Evolutionary conservation across 2,888 invertebrate genomes (phyloP).

Genomic region (Oxyscelio sp.): DNA sequence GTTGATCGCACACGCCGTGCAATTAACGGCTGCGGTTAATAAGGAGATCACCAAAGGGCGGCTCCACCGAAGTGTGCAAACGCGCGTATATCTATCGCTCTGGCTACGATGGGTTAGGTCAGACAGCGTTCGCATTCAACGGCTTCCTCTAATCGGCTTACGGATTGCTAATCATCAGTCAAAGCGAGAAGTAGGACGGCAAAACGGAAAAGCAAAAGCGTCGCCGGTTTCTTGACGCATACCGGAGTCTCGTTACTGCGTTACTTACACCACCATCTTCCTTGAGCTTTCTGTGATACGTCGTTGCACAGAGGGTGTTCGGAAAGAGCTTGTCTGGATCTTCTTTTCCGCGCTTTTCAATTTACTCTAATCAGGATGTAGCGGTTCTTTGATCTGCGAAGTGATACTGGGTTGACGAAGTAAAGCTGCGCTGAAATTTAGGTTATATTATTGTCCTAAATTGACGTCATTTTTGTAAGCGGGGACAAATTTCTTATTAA

Average conservation of each 20-base stretch:
- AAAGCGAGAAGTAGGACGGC: slow-evolving; percentile 75
- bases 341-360: slow-evolving; percentile 59
- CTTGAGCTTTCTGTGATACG: slow-evolving; percentile 27
- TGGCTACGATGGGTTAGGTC: slow-evolving; percentile 78
- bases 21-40: slow-evolving; percentile 88
- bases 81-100: slow-evolving; percentile 43
- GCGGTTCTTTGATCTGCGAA: slow-evolving; percentile 41
- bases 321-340: slow-evolving; percentile 41
- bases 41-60: slow-evolving; percentile 86
- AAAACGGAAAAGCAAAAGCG: slow-evolving; percentile 56
- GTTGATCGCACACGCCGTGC: slow-evolving; percentile 83
- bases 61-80: slow-evolving; percentile 44
- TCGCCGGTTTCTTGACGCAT: slow-evolving; percentile 60
- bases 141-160: slow-evolving; percentile 86
- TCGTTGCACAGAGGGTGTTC: slow-evolving; percentile 31
- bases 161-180: slow-evolving; percentile 87
- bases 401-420: slow-evolving; percentile 24
- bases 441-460: too few species aligned
- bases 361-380: slow-evolving; percentile 55
- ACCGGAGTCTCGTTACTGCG: slow-evolving; percentile 61
- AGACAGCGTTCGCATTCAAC: slow-evolving; percentile 84
- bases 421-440: too few species aligned
- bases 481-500: too few species aligned
- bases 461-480: too few species aligned
- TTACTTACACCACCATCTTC: slow-evolving; percentile 56